Percentiles rank a stretch among this genome's conserved stretches.
These are phyloP conservation scores for Theonella swinhoei DNA, from an alignment of 37 sponge, comb jelly and placozoan genomes.

Conservation along the genomic window DNA sequence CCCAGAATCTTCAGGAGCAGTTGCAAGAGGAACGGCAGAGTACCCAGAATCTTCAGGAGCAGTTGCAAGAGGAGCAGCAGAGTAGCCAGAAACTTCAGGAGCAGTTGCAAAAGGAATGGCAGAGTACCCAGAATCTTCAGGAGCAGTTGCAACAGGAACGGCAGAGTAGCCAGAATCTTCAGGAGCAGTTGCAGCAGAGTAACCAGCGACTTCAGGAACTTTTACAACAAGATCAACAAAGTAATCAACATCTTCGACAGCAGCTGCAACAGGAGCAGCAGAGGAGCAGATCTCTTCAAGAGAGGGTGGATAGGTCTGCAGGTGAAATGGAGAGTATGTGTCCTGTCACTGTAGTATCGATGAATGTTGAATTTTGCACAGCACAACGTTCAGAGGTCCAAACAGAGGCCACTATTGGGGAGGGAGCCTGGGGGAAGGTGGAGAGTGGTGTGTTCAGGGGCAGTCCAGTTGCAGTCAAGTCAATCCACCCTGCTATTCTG, in stretches of 20 bases:
- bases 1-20: not conserved
- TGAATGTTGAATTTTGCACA: not conserved
- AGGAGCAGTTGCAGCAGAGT: not conserved
- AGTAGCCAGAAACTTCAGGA: not conserved
- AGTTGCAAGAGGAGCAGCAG: not conserved
- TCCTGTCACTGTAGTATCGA: not conserved
- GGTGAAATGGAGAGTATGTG: not conserved
- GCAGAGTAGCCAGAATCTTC: not conserved
- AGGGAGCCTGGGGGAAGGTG: slow-evolving; percentile 72
- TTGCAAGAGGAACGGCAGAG: not conserved
- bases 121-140: not conserved
- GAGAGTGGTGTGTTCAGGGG: slow-evolving; percentile 53
- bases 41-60: not conserved
- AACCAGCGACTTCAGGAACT: not conserved
- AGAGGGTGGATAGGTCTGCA: not conserved
- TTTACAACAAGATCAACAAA: not conserved
- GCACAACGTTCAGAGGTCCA: not conserved
- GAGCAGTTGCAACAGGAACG: not conserved
- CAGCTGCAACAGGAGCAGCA: not conserved
- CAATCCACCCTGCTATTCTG: slow-evolving; percentile 25
- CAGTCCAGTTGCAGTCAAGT: slow-evolving; percentile 70
- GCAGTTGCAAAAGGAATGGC: not conserved
- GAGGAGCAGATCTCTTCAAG: not conserved
- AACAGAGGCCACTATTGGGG: slow-evolving; percentile 12
- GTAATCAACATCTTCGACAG: not conserved